These are phyloP conservation scores for Sceloporus tristichus DNA, from an alignment of 2,113 vertebrate genomes.

Conservation along the genomic window DNA sequence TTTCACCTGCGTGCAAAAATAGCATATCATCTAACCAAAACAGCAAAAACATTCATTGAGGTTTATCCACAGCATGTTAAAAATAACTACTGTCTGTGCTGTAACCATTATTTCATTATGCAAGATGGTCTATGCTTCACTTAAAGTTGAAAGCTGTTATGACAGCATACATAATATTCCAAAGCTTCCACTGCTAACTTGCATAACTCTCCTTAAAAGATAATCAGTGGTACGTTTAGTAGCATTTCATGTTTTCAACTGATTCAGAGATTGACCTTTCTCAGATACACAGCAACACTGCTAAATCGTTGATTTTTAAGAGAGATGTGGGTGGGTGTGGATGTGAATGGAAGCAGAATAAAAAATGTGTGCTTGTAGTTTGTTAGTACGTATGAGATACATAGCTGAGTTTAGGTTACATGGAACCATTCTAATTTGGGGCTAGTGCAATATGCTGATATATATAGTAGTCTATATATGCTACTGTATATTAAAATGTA, in stretches of 20 bases:
- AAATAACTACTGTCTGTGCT: slow-evolving; percentile 14
- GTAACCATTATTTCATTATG: slow-evolving; percentile 8
- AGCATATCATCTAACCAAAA: neutral
- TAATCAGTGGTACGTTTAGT: neutral
- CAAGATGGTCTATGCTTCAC: neutral
- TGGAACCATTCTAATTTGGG: neutral
- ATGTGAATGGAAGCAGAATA: neutral
- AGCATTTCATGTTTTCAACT: slow-evolving; percentile 12
- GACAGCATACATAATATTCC: neutral
- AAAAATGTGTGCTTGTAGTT: neutral
- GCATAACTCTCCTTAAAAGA: slow-evolving; percentile 21
- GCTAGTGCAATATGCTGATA: neutral
- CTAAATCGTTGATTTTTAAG: neutral
- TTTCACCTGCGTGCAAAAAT: neutral
- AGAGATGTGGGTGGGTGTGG: neutral
- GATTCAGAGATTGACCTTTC: slow-evolving; percentile 4
- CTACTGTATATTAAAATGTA: neutral
- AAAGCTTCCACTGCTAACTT: slow-evolving; percentile 15
- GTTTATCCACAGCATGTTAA: slow-evolving; percentile 16
- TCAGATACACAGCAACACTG: neutral
- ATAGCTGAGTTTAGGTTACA: neutral
- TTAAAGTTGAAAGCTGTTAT: slow-evolving; percentile 12
- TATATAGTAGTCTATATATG: neutral
- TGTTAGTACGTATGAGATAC: neutral
- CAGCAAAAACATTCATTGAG: slow-evolving; percentile 11